Base-by-base conservation (phyloP, 2,888 invertebrate species). In the Thyatira batis region DNA sequence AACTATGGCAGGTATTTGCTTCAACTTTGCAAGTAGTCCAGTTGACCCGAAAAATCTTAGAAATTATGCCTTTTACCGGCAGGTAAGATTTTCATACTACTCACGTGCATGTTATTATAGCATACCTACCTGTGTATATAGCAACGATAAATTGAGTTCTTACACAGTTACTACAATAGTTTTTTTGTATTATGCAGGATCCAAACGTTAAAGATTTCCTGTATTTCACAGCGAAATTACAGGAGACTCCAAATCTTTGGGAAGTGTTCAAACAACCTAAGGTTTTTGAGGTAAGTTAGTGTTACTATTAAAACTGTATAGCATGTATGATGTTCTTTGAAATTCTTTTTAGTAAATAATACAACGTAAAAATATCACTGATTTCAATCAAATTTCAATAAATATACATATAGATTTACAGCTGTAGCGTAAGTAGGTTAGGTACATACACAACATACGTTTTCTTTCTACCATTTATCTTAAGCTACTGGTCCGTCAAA, bases 181-280 rank as follows among this genome's bases (percentile, higher is more conserved):
- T 49, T 39, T 46, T 45, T 45, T 21, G 52, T 28, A 45, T 20
- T 63, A 61, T 50, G 9, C 67, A 90, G 91, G 84, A 91, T 63
- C 82, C 79, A 1, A 81, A 89, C 55, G 85, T 83, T 1, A 91
- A 89, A 62, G 89, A 91, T 54, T 89, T 90, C 51, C 61, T 91
- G 3, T 80, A 83, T 53, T 91, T 90, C 55, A 82, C 65, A 27
- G 89, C 91, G 2, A 90, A 86, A 58, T 57, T 91, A 21, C 89
- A 89, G 61, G 90, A 91, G 60, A 89, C 87, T 0, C 90, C 90
- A 1, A 89, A 90, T 61, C 77, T 91, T 8, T 91, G 90, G 91
- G 71, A 83, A 11, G 61, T 78, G 3, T 90, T 78, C 58, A 84
- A 85, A 49, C 78, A 86, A 53, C 63, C 71, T 6, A 85, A 87